phyloP scores from a whole-genome alignment of 1,140 invertebrate genomes.

The Papilio machaon region DNA sequence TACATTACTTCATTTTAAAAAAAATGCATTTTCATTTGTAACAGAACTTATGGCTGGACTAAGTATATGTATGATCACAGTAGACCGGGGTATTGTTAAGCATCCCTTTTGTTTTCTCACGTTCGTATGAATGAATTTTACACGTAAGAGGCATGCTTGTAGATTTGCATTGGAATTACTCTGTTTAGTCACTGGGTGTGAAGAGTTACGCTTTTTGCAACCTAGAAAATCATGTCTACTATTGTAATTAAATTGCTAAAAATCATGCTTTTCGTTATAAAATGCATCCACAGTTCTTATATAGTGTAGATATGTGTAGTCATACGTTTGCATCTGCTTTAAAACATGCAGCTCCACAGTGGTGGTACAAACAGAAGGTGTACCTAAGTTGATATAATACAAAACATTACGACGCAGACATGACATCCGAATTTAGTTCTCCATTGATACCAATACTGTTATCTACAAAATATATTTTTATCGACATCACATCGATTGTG shows the following conservation, averaged over 20 bases:
- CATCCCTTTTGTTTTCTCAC: background rate
- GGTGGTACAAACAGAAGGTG: background rate
- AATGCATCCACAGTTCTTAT: too few species aligned
- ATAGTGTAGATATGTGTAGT: too few species aligned
- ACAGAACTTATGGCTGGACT: too few species aligned
- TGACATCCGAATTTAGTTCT: constrained; percentile 3
- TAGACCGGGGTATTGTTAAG: background rate
- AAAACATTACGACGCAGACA: background rate
- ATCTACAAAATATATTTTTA: background rate
- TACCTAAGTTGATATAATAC: background rate
- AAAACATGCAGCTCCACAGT: background rate
- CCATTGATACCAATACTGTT: background rate
- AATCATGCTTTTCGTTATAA: too few species aligned
- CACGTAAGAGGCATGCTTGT: background rate
- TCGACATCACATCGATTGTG: background rate
- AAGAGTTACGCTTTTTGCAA: background rate
- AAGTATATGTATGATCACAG: background rate
- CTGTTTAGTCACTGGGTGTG: background rate
- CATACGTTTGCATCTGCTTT: background rate
- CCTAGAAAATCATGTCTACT: background rate
- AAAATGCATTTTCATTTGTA: too few species aligned
- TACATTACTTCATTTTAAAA: too few species aligned
- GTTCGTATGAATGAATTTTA: background rate
- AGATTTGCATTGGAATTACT: background rate
- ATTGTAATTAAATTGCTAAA: background rate